Conservation (phyloP, 2,888 invertebrate species). For the Trichacis sp. region DNA sequence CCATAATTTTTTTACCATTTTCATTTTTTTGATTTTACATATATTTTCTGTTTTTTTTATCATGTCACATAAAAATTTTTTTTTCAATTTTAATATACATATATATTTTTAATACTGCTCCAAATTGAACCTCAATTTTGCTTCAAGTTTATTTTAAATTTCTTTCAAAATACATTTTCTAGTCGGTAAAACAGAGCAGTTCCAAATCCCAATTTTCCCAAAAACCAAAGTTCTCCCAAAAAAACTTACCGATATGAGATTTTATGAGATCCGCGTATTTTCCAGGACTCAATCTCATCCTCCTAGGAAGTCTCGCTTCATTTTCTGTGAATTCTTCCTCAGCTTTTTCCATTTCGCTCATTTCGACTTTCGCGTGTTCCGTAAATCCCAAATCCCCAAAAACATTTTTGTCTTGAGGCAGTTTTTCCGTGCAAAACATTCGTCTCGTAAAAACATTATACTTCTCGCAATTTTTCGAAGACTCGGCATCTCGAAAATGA, state of each 20-base stretch:
- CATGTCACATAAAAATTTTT: too few relatives aligned
- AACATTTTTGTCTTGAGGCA: slow-evolving; percentile 42
- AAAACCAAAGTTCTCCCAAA: too few relatives aligned
- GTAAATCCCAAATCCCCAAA: slow-evolving; percentile 53
- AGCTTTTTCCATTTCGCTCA: slow-evolving; percentile 54
- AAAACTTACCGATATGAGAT: slow-evolving; percentile 73
- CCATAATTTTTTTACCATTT: too few relatives aligned
- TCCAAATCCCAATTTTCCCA: neutral
- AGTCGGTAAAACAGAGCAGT: neutral
- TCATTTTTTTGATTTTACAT: too few relatives aligned
- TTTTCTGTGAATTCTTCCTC: slow-evolving; percentile 54
- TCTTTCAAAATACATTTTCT: neutral
- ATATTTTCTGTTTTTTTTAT: too few relatives aligned
- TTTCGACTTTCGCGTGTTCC: slow-evolving; percentile 47
- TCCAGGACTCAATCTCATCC: slow-evolving; percentile 71
- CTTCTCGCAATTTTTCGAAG: too few relatives aligned
- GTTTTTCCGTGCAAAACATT: slow-evolving; percentile 7
- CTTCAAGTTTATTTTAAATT: too few relatives aligned
- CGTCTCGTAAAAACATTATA: too few relatives aligned
- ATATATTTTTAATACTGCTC: too few relatives aligned
- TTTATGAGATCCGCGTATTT: slow-evolving; percentile 82
- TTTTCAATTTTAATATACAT: too few relatives aligned
- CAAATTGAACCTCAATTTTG: too few relatives aligned
- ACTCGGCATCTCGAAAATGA: too few relatives aligned
- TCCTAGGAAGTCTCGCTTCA: slow-evolving; percentile 40